Base-by-base conservation (phyloP, 1,140 invertebrate species). In the Trichomalopsis sarcophagae region DNA sequence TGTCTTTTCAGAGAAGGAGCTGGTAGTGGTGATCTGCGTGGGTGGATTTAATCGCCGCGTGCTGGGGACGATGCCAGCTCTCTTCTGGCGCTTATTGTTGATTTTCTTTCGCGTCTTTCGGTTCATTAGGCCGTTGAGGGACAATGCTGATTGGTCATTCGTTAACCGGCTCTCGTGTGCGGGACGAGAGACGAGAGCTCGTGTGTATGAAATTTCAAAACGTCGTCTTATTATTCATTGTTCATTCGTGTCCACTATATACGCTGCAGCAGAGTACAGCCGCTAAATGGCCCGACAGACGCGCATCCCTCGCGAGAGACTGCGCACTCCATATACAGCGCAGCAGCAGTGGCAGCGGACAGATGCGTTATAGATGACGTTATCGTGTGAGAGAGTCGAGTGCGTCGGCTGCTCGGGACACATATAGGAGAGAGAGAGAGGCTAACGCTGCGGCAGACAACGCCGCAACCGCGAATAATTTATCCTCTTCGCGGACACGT, bases 401-500 rank as follows among this genome's bases (percentile, higher is more conserved):
- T 14, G 80, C 81, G 82, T 81, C 82, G 75, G 82, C 76, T 78
- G 75, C 13, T 66, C 75, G 62, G 76, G 62, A 84, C 82, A 84
- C 68, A 11, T 36, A 73, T 36, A 79, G 17, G 40, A 78, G 66
- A 27, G 27, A 27, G 27, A 89, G 89, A 78, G 66, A 13, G 33
- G 27, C 14, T 13, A 40, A 23, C 40, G 30, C 76, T 91, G 91
- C 89, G 89, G 17, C 11, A 84, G 90, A 91, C 90, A 91, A 90
- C 90, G 90, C 55, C 90, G 90, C 55, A 62, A 21, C 55, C 55
- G 55, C 87, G 89, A 92, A 92, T 92, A 91, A 92, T 92, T 92
- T 90, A 92, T 91, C 85, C 88, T 77, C 87, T 87, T 87, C 79
- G 87, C 87, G 85, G 47, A 76, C 81, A 83, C 81, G 81, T 76